These are phyloP conservation scores for Gavia stellata DNA, from an alignment of 2,113 vertebrate genomes.

Conservation along the genomic window DNA sequence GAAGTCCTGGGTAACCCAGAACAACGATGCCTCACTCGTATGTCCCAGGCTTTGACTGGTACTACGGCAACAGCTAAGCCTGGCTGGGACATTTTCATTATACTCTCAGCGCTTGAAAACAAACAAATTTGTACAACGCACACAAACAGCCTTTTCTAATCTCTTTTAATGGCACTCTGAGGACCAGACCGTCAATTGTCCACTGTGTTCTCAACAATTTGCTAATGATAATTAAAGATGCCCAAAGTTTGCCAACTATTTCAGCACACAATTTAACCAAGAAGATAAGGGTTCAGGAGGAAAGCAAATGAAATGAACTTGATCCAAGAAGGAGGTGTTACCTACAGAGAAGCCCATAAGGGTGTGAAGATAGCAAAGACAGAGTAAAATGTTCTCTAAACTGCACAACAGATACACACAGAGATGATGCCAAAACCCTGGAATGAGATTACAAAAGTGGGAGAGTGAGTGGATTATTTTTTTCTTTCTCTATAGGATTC, in stretches of 20 bases:
- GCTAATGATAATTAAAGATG: conserved; percentile 61
- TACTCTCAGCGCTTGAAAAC: conserved; percentile 53
- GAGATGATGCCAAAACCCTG: conserved; percentile 19
- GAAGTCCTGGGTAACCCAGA: background rate
- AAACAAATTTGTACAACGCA: conserved; percentile 56
- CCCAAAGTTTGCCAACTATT: conserved; percentile 46
- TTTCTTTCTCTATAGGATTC: conserved; percentile 16
- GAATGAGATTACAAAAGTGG: conserved; percentile 7
- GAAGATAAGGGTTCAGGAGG: conserved; percentile 4
- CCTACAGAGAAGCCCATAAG: background rate
- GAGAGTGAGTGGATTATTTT: background rate
- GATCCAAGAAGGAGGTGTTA: background rate
- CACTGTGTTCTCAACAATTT: conserved; percentile 40
- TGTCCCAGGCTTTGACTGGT: conserved; percentile 14
- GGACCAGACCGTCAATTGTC: conserved; percentile 35
- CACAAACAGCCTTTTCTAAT: conserved; percentile 57
- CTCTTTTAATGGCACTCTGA: conserved; percentile 46
- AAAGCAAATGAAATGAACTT: background rate
- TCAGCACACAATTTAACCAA: conserved; percentile 3
- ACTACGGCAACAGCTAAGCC: conserved; percentile 37
- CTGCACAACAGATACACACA: background rate
- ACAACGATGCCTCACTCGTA: background rate
- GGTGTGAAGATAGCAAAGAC: background rate
- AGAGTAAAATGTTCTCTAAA: background rate
- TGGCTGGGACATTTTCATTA: conserved; percentile 45